phyloP scores from a whole-genome alignment of 2,113 vertebrate genomes.

The Myrmophylax atrothorax region DNA sequence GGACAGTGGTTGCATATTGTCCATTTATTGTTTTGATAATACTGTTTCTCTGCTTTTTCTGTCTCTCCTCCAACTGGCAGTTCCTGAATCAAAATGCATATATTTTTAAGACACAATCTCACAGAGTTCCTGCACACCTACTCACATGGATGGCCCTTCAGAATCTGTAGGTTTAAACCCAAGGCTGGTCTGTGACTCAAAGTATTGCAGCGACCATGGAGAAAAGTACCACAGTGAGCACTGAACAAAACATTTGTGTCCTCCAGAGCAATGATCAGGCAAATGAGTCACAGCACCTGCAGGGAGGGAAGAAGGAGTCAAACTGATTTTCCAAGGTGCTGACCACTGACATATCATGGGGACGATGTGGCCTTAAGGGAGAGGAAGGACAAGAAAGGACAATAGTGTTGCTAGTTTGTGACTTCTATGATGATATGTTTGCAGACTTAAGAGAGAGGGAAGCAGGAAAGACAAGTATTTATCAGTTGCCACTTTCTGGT shows the following conservation, averaged over 20 bases:
- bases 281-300: slow-evolving; percentile 25
- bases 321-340: slow-evolving; percentile 24
- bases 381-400: not conserved
- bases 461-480: not conserved
- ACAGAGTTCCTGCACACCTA: not conserved
- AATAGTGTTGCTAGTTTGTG: not conserved
- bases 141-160: not conserved
- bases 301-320: slow-evolving; percentile 23
- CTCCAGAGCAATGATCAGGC: not conserved
- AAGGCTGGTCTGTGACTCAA: not conserved
- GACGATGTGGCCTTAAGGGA: not conserved
- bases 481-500: not conserved
- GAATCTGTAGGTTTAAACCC: not conserved
- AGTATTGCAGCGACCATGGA: not conserved
- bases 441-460: not conserved
- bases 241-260: not conserved
- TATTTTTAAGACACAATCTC: not conserved
- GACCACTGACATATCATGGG: not conserved
- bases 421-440: not conserved
- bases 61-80: not conserved
- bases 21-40: not conserved
- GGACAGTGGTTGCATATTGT: not conserved
- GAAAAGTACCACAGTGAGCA: not conserved
- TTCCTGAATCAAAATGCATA: not conserved
- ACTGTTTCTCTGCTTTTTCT: not conserved